These are phyloP conservation scores for Neopipo cinnamomea DNA, from an alignment of 2,113 vertebrate genomes.

Conservation along the genomic window DNA sequence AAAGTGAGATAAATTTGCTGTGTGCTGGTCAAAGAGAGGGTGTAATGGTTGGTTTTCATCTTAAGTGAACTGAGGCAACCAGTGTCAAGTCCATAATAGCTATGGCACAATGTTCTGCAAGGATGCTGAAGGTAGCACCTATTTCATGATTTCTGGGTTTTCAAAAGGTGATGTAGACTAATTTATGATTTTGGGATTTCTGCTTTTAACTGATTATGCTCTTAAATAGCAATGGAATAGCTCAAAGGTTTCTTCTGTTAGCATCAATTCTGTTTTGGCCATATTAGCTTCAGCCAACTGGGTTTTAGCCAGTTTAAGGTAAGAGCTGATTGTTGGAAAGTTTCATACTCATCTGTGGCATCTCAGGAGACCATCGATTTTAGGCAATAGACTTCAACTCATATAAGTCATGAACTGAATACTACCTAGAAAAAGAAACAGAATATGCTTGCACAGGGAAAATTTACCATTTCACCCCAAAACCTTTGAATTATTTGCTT, in stretches of 20 bases:
- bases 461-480: neutral
- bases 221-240: neutral
- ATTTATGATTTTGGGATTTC: neutral
- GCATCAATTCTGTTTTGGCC: neutral
- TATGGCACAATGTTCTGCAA: neutral
- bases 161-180: neutral
- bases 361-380: neutral
- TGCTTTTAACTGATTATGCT: neutral
- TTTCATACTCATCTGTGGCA: neutral
- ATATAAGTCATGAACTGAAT: neutral
- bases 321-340: neutral
- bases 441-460: neutral
- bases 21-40: neutral
- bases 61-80: neutral
- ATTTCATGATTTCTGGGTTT: neutral
- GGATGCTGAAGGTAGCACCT: neutral
- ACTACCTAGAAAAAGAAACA: neutral
- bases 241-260: neutral
- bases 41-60: neutral
- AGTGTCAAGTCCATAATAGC: neutral
- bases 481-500: neutral
- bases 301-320: neutral
- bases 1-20: neutral
- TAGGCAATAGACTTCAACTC: neutral
- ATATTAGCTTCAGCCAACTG: neutral